Base-by-base conservation (phyloP, 2,113 vertebrate species). In the Nothocercus nigrocapillus region DNA sequence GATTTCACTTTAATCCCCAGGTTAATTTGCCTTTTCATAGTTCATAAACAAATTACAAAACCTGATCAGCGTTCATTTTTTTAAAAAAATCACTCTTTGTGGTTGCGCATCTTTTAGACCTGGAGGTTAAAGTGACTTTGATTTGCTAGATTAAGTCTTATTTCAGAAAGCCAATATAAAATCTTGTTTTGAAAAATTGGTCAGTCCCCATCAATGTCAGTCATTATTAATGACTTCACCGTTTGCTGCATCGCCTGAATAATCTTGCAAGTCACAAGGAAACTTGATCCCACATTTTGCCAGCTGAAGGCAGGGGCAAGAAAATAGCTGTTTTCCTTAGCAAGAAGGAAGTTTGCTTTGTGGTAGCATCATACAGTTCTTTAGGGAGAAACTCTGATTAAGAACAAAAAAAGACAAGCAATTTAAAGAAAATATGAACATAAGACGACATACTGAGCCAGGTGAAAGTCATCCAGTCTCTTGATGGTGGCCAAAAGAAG, bases 321-420 rank as follows among this genome's bases (percentile, higher is more conserved):
- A 67, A 45, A 58, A 25, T 13, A 24, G 5, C 19, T 32, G 17
- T 68, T 28, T 54, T 84, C 30, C 22, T 76, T 64, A 18, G 30
- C 34, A 15, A 36, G 56, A 18, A 76, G 84, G 84, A 94, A 45
- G 74, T 79, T 88, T 75, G 74, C 44, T 66, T 61, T 70, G 56
- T 34, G 68, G 14, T 34, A 20, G 32, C 9, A 0, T 8, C 21
- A 34, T 56, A 18, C 61, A 69, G 66, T 53, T 47, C 53, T 34
- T 2, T 1, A 40, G 44, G 42, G 47, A 45, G 22, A 51, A 5
- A 13, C 21, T 9, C 21, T 7, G 40, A 4, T 1, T 11, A 68
- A 51, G 45, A 51, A n/a, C 36, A n/a, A 73, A 84, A 38, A 38
- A 61, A 58, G 47, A 4, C 25, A 25, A 44, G 7, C 18, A 49